Percentiles rank a stretch among this genome's conserved stretches.
phyloP scores from a whole-genome alignment of 1,140 invertebrate species.

The Diuraphis noxia region DNA sequence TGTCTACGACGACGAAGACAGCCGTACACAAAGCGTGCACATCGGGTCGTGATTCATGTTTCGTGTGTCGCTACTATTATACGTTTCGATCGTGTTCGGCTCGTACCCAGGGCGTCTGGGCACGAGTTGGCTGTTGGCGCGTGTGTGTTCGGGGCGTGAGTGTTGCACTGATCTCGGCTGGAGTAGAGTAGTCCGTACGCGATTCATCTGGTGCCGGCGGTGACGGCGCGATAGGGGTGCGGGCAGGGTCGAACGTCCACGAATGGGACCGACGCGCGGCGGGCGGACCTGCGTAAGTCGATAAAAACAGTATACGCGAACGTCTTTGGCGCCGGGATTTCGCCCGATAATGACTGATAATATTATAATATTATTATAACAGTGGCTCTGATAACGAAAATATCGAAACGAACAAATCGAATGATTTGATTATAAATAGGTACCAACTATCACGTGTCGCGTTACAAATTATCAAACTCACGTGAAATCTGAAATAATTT shows the following conservation, averaged over 20 bases:
- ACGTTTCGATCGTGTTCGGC: background rate
- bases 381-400: background rate
- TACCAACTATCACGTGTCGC: too few species aligned
- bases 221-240: background rate
- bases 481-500: too few species aligned
- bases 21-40: background rate
- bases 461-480: too few species aligned
- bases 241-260: conserved; percentile 19
- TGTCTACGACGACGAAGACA: background rate
- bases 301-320: background rate
- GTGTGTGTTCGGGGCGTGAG: background rate
- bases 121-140: background rate
- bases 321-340: background rate
- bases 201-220: conserved; percentile 7
- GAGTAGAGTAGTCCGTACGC: background rate
- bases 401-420: too few species aligned
- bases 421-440: too few species aligned
- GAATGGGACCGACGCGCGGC: conserved; percentile 19
- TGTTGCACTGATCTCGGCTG: conserved; percentile 36
- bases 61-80: too few species aligned
- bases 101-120: conserved; percentile 29
- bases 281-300: conserved; percentile 15
- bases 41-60: background rate
- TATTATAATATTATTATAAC: background rate
- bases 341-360: background rate